phyloP scores from a whole-genome alignment of 2,888 invertebrate genomes.

The Coelinius sp. region DNA sequence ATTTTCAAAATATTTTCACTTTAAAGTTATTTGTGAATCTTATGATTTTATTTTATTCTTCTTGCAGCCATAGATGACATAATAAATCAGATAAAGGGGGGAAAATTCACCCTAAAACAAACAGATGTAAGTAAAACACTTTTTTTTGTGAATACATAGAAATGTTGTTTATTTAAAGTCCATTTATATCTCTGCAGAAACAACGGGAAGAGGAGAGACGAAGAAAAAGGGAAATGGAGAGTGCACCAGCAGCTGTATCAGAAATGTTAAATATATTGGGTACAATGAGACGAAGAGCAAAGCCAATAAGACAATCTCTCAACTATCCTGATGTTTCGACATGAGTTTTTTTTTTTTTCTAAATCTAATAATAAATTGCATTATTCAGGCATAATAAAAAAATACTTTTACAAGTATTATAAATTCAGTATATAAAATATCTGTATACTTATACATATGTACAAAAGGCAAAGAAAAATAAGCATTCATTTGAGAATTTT shows the following conservation, averaged over 20 bases:
- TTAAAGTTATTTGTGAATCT: not conserved
- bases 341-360: too few species aligned
- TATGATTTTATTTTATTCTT: not conserved
- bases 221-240: conserved; percentile 75
- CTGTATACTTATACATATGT: conserved; percentile 38
- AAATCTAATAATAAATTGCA: not conserved
- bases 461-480: conserved; percentile 31
- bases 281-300: conserved; percentile 74
- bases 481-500: conserved; percentile 17
- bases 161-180: not conserved
- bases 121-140: conserved; percentile 74
- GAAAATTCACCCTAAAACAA: conserved; percentile 80
- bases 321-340: conserved; percentile 56
- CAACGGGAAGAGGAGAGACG: conserved; percentile 74
- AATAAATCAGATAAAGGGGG: conserved; percentile 83
- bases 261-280: conserved; percentile 81
- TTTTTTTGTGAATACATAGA: conserved; percentile 11
- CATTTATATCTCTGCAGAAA: conserved; percentile 62
- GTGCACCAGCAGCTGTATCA: conserved; percentile 73
- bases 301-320: conserved; percentile 67
- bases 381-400: conserved; percentile 14
- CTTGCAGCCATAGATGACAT: conserved; percentile 79
- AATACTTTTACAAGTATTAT: conserved; percentile 13
- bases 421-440: conserved; percentile 21
- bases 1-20: not conserved